phyloP scores from a whole-genome alignment of 2,888 invertebrate species.

The Epirrhoe tristata region DNA sequence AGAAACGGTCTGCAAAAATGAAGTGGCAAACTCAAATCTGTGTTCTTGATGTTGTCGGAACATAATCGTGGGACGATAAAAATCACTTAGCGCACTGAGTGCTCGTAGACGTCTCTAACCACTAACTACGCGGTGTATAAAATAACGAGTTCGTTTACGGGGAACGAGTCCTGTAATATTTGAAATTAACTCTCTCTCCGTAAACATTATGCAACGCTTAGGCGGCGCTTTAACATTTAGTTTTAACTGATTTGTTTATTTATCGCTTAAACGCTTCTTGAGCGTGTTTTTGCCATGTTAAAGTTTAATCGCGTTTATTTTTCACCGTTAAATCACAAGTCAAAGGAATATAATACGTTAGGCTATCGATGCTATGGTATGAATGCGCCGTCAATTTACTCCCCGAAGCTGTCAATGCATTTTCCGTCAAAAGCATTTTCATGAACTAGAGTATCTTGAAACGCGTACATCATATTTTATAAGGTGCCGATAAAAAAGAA shows the following conservation, averaged over 20 bases:
- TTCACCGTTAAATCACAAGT: neutral
- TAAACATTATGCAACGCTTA: slow-evolving; percentile 48
- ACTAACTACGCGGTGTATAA: slow-evolving; percentile 57
- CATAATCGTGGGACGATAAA: slow-evolving; percentile 77
- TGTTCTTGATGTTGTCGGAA: slow-evolving; percentile 69
- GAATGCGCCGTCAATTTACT: slow-evolving; percentile 21
- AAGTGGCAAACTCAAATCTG: slow-evolving; percentile 72
- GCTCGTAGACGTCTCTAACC: slow-evolving; percentile 67
- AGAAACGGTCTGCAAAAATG: slow-evolving; percentile 59
- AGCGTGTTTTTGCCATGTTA: neutral
- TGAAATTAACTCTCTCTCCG: slow-evolving; percentile 57
- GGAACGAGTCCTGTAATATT: slow-evolving; percentile 58
- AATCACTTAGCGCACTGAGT: slow-evolving; percentile 75
- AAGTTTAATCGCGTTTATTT: neutral
- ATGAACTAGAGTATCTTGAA: slow-evolving; percentile 42
- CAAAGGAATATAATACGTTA: neutral
- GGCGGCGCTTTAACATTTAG: slow-evolving; percentile 17
- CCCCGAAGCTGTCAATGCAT: slow-evolving; percentile 28
- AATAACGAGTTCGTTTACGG: slow-evolving; percentile 59
- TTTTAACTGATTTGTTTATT: slow-evolving; percentile 18
- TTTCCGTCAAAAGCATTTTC: slow-evolving; percentile 34
- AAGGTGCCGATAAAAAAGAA: slow-evolving; percentile 62
- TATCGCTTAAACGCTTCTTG: neutral
- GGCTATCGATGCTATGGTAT: slow-evolving; percentile 22
- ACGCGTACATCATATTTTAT: slow-evolving; percentile 59